Evolutionary conservation across 2,888 invertebrate genomes (phyloP).

Genomic region (Eupeodes luniger): DNA sequence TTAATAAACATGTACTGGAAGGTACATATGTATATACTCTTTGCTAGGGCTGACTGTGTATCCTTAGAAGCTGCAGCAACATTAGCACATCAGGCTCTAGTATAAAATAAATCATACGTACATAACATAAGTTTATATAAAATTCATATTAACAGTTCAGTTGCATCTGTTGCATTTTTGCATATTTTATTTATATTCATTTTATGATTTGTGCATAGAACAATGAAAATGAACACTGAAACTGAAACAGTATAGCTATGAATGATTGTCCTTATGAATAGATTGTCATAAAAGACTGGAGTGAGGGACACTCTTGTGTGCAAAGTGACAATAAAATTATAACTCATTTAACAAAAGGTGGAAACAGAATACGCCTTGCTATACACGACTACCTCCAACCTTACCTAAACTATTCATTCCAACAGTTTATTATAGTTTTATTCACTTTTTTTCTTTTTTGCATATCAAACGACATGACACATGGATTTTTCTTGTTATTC

Average conservation of each 20-base stretch:
- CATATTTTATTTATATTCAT: neutral
- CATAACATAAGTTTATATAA: neutral
- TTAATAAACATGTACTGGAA: conserved; percentile 39
- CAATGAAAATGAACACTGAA: conserved; percentile 23
- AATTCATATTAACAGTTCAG: conserved; percentile 26
- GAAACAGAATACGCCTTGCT: conserved; percentile 26
- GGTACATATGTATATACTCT: neutral
- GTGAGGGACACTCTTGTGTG: conserved; percentile 18
- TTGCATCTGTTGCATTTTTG: conserved; percentile 69
- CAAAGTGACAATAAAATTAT: conserved; percentile 43
- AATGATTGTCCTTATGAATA: conserved; percentile 66
- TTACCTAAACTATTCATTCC: neutral
- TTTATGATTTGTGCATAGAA: conserved; percentile 57
- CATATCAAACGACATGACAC: conserved; percentile 42
- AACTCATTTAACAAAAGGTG: conserved; percentile 37
- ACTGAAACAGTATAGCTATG: neutral
- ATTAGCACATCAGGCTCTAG: neutral
- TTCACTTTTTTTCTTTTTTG: conserved; percentile 2
- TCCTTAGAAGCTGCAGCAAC: conserved; percentile 30
- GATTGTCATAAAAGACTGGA: conserved; percentile 32
- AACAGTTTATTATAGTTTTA: conserved; percentile 2
- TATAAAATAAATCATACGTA: neutral
- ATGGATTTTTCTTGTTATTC: conserved; percentile 27
- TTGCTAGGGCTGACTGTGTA: neutral
- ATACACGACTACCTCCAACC: too few species aligned